Percentiles rank a stretch among this genome's conserved stretches.
phyloP scores from a whole-genome alignment of 2,113 vertebrate genomes.

The Chloropsis cyanopogon region DNA sequence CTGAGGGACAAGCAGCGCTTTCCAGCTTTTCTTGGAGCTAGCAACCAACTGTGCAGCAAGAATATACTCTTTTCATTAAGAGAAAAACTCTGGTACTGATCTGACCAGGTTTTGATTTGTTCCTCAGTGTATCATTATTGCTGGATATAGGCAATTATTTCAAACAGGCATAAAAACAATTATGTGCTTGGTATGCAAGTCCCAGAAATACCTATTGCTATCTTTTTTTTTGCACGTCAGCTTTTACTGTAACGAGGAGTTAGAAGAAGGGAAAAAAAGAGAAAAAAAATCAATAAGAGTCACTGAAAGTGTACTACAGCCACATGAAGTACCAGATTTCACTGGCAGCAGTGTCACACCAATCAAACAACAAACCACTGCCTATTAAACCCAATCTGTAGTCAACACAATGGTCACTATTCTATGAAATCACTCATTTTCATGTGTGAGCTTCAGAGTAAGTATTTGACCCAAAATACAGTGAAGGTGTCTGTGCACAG shows the following conservation, averaged over 20 bases:
- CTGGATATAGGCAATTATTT: neutral
- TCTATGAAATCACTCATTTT: neutral
- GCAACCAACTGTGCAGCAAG: neutral
- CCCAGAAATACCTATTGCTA: neutral
- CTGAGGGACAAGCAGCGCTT: neutral
- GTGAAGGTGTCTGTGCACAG: neutral
- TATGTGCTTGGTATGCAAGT: neutral
- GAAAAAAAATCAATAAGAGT: neutral
- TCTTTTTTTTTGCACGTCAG: neutral
- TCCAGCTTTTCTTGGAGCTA: neutral
- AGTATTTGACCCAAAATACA: neutral
- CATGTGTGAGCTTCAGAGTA: neutral
- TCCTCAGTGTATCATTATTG: neutral
- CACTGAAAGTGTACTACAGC: neutral
- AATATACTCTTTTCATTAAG: conserved; percentile 21
- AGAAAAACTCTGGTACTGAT: neutral
- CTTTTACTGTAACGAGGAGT: neutral
- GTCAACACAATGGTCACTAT: neutral
- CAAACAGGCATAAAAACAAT: neutral
- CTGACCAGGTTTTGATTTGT: conserved; percentile 1
- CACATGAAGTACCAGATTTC: neutral
- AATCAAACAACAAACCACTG: neutral
- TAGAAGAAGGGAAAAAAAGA: neutral
- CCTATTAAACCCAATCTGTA: neutral
- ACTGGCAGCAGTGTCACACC: neutral